Conservation (phyloP, 2,888 invertebrate species). For the Actias luna region DNA sequence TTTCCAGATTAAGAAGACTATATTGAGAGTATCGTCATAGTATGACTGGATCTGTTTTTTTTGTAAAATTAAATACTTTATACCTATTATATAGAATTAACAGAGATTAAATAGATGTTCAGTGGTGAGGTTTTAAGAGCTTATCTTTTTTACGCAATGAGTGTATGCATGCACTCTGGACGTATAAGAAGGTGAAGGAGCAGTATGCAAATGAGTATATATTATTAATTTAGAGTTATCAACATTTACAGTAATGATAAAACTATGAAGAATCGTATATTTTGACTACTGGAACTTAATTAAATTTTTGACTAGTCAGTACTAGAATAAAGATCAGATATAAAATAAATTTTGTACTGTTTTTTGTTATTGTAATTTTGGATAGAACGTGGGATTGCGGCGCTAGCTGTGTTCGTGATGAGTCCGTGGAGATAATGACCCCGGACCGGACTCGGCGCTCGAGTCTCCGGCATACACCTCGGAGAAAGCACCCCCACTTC, state of each 20-base stretch:
- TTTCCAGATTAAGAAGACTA: background rate
- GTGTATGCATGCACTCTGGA: background rate
- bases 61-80: too few relatives aligned
- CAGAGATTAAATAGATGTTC: too few relatives aligned
- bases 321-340: background rate
- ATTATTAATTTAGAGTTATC: background rate
- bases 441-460: slow-evolving; percentile 73
- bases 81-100: too few relatives aligned
- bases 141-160: background rate
- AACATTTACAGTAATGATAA: background rate
- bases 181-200: background rate
- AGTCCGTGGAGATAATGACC: slow-evolving; percentile 70
- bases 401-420: slow-evolving; percentile 78
- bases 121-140: background rate
- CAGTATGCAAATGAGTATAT: background rate
- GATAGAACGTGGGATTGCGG: slow-evolving; percentile 17
- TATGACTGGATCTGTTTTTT: background rate
- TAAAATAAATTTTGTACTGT: background rate
- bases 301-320: background rate
- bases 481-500: slow-evolving; percentile 70
- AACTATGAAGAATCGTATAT: too few relatives aligned
- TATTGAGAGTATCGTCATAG: background rate
- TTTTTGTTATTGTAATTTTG: background rate
- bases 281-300: too few relatives aligned
- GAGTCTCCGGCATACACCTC: slow-evolving; percentile 78